Conservation (phyloP, 2,113 vertebrate genomes). For the Oreotrochilus melanogaster region DNA sequence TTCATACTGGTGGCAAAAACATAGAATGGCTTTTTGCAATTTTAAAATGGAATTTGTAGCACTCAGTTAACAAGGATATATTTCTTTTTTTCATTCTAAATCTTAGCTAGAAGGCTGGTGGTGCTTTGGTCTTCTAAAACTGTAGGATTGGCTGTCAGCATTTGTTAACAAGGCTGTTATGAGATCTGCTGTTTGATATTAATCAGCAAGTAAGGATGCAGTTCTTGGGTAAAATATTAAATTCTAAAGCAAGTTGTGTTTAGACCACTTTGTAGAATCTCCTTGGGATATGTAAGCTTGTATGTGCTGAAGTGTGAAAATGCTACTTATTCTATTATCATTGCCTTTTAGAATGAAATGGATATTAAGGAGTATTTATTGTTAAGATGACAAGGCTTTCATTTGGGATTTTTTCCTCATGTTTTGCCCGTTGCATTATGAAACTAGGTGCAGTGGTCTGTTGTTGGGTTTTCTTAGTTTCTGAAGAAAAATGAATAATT, state of each 20-base stretch:
- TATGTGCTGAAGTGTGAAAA: not conserved
- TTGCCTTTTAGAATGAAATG: not conserved
- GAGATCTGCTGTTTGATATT: not conserved
- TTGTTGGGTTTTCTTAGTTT: not conserved
- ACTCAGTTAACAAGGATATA: not conserved
- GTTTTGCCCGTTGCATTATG: not conserved
- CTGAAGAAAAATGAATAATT: not conserved
- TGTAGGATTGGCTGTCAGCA: not conserved
- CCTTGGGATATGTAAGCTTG: not conserved
- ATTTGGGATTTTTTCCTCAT: fast-evolving
- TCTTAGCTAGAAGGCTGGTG: not conserved
- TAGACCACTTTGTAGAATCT: not conserved
- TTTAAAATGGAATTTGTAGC: not conserved
- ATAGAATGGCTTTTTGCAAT: not conserved
- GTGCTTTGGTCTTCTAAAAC: not conserved
- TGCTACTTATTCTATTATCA: not conserved
- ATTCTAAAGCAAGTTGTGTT: not conserved
- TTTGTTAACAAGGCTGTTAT: not conserved
- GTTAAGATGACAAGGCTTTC: not conserved
- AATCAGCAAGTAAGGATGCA: not conserved
- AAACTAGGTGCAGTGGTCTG: not conserved
- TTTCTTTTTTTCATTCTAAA: not conserved
- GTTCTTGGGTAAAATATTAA: not conserved
- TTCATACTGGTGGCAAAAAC: not conserved
- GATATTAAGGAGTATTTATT: not conserved